Evolutionary conservation across 1,140 invertebrate genomes (phyloP), one percentile per base, ranked within the genome.

Genomic region (Meteorus sp.): DNA sequence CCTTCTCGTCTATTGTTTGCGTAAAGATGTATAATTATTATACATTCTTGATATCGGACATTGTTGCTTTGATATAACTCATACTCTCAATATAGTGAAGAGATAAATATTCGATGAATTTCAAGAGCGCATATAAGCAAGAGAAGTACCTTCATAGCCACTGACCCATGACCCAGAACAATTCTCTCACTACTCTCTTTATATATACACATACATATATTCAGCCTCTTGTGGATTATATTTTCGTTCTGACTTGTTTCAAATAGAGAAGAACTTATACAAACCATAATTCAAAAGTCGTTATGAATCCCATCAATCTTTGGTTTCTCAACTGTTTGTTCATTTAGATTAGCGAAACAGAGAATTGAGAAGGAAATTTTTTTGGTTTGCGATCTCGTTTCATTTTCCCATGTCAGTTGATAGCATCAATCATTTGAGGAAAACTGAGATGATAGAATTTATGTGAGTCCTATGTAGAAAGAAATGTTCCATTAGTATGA

Each of bases 151-250:
- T 74, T 70, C 71, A 66, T 64, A 74, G 58, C 66, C 67, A 62
- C 70, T 74, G 67, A 74, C 71, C 74, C 68, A 61, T 74, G 72
- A 76, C 74, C 74, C 67, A 62, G 60, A 57, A 50, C 64, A 71
- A 57, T 68, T 70, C 70, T 71, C 54, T 31, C 43, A 33, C 54
- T 56, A 19, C 31, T 56, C 31, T 48, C 44, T 55, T 55, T 43
- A 19, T 43, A 19, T 5, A 17, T 43, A 6, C 44, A 55, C 19
- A 20, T n/a, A 17, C n/a, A 25, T 48, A 27, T 48, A 48, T 48
- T n/a, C 13, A 25, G 5, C 8, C 15, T 25, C 27, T 17, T 11
- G 20, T 3, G 13, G 23, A 11, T 56, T 56, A 56, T 56, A 56
- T 41, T 56, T 56, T 22, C 25, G 43, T 25, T 44, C 45, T 52